phyloP scores from a whole-genome alignment of 2,888 invertebrate genomes.

The Parthenolecanium corni region DNA sequence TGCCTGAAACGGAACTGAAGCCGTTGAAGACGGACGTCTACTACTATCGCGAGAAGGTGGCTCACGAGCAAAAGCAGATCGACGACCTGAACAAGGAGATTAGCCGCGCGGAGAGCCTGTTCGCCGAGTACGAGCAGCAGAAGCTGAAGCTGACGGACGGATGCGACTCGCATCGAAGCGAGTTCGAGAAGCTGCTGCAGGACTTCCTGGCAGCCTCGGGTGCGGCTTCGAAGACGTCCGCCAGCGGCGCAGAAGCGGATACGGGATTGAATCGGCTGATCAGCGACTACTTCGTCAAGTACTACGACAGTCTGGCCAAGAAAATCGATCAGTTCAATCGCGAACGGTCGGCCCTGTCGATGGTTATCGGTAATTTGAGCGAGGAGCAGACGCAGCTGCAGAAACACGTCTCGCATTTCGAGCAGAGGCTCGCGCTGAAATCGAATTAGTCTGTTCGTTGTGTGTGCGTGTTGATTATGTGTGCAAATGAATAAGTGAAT shows the following conservation, averaged over 20 bases:
- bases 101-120: not conserved
- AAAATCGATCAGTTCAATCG: slow-evolving; percentile 3
- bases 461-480: too few relatives aligned
- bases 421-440: not conserved
- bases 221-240: not conserved
- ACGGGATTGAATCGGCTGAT: slow-evolving; percentile 1
- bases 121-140: not conserved
- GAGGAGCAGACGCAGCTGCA: not conserved
- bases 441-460: not conserved
- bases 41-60: slow-evolving; percentile 9
- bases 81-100: slow-evolving; percentile 7
- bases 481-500: too few relatives aligned
- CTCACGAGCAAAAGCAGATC: not conserved
- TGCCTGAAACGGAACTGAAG: not conserved
- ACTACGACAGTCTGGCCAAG: slow-evolving; percentile 12
- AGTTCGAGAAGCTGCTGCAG: not conserved
- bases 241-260: not conserved
- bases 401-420: not conserved
- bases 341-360: not conserved
- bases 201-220: slow-evolving; percentile 8
- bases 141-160: not conserved
- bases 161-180: not conserved
- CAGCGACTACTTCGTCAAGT: slow-evolving; percentile 16
- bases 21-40: not conserved
- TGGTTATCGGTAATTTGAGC: not conserved